Evolutionary conservation across 2,113 vertebrate species (phyloP), one percentile per base, ranked within the genome.

Genomic region (Hydrochoerus hydrochaeris): DNA sequence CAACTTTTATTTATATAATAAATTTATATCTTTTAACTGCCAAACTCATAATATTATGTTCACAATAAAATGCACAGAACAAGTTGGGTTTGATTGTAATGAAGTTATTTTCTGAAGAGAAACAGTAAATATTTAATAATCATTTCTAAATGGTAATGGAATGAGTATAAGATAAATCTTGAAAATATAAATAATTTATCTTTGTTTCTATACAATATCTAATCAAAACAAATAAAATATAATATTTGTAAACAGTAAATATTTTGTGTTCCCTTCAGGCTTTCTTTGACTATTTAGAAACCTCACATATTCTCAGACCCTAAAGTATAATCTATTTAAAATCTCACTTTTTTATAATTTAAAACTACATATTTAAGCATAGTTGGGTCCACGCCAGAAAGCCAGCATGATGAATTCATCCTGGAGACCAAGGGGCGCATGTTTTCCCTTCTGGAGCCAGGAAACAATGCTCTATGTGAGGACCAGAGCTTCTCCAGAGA

Each of bases 351-450:
- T 49, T 89, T 89, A 2, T 77, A n/a, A 57, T 46, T 46, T 19
- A 86, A 44, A 83, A 28, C 46, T 90, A 14, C 11, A 97, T 49
- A 35, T 7, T 63, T 96, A 92, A 62, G 57, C n/a, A n/a, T n/a
- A n/a, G n/a, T n/a, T n/a, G n/a, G n/a, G n/a, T n/a, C n/a, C n/a
- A n/a, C n/a, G n/a, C n/a, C n/a, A n/a, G n/a, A n/a, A n/a, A n/a
- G n/a, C n/a, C n/a, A n/a, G n/a, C n/a, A n/a, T n/a, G n/a, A n/a
- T n/a, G n/a, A n/a, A n/a, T n/a, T n/a, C n/a, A n/a, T n/a, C n/a
- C n/a, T n/a, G n/a, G n/a, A n/a, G n/a, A n/a, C n/a, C n/a, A n/a
- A n/a, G n/a, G n/a, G n/a, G n/a, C n/a, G n/a, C n/a, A n/a, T n/a
- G n/a, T n/a, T n/a, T n/a, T n/a, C n/a, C n/a, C n/a, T n/a, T n/a